Base-by-base conservation (phyloP, 2,888 invertebrate genomes). In the Drosophila conformis region DNA sequence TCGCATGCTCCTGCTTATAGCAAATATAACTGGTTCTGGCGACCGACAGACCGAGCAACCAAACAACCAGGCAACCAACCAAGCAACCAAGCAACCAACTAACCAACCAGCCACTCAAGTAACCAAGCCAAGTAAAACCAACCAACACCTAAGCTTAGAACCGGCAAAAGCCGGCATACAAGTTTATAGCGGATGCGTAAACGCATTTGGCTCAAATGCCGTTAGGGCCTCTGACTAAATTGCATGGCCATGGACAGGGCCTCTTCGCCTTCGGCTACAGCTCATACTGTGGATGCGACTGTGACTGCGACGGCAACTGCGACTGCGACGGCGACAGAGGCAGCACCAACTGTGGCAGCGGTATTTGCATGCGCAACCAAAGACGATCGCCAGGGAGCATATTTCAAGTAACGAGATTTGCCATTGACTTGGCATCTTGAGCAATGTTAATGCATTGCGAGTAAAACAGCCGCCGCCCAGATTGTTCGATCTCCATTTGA, bases 121-220 rank as follows among this genome's bases (percentile, higher is more conserved):
- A 69, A 27, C 25, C 57, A 40, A 69, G 33, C 46, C 53, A 69
- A 68, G 25, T 18, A 29, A 60, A 65, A 40, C 48, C 46, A 15
- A 69, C 33, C 80, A 69, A 80, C 80, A 82, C 79, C 76, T 82
- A 59, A 73, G 69, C 73, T 76, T 82, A 82, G 78, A 83, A 80
- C 83, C 80, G 83, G 82, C 81, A 76, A 71, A 69, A 87, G 78
- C 87, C 85, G 89, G 85, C 87, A 85, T 89, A 80, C 91, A 85
- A 87, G 90, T 91, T 90, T 91, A 91, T 91, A 91, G 91, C 92
- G 91, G 92, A 91, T 91, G 91, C 91, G 91, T 92, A 91, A 91
- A 91, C 91, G 92, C 91, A 92, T 92, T 91, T 91, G 90, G 90
- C 88, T 85, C 90, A 91, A 89, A 87, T 91, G 91, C 91, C 91